A percentile compares a stretch with the other conserved stretches of the same genome.
phyloP scores from a whole-genome alignment of 2,888 invertebrate species.

The Coleophora flavipennella region DNA sequence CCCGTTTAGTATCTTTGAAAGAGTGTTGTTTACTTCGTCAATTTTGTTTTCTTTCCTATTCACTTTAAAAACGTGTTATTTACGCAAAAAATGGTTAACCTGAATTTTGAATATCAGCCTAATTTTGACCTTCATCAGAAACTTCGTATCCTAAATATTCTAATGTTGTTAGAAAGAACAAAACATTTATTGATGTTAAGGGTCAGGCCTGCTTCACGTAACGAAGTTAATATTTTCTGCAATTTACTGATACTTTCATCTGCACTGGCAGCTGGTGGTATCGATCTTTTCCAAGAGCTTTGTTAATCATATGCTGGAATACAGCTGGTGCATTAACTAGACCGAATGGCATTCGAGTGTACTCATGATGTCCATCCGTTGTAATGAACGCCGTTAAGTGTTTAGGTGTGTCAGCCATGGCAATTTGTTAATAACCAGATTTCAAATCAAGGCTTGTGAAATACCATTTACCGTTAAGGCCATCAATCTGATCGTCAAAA shows the following conservation, averaged over 20 bases:
- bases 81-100: too few species aligned
- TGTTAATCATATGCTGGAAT: conserved; percentile 21
- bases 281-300: conserved; percentile 1
- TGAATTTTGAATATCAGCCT: too few species aligned
- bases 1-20: too few species aligned
- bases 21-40: too few species aligned
- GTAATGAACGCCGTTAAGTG: conserved; percentile 30
- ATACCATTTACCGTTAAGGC: conserved; percentile 15
- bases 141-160: conserved; percentile 1
- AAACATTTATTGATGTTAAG: conserved; percentile 9
- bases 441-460: conserved; percentile 22
- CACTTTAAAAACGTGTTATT: too few species aligned
- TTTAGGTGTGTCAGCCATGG: conserved; percentile 15
- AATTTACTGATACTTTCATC: neutral
- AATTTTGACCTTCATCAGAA: too few species aligned
- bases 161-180: conserved; percentile 3
- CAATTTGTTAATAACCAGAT: conserved; percentile 26
- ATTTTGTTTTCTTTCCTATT: too few species aligned
- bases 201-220: neutral
- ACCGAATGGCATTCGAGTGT: conserved; percentile 18
- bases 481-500: conserved; percentile 27
- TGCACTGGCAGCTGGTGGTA: neutral
- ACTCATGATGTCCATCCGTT: conserved; percentile 26
- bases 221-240: neutral
- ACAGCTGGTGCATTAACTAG: conserved; percentile 21